Base-by-base conservation (phyloP, 2,797 vertebrate genomes). In the Protonibea diacanthus region DNA sequence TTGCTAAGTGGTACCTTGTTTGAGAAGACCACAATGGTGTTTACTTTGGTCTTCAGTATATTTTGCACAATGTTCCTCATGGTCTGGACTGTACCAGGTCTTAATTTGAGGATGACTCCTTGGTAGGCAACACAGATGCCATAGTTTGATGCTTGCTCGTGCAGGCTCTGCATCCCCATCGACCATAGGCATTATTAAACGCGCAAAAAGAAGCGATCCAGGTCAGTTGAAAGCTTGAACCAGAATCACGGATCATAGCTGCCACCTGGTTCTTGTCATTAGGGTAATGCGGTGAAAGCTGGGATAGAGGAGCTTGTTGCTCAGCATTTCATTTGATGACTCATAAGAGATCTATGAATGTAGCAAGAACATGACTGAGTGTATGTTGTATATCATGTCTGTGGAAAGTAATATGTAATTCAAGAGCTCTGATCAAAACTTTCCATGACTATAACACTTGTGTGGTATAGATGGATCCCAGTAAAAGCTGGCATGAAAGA, bases 121-220 rank as follows among this genome's bases (percentile, higher is more conserved):
- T 96, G 95, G 86, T 96, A 96, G 25, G 96, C 95, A 0, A 97
- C 86, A 57, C 96, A 97, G 89, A 96, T 90, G 25, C 89, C 82
- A 0, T 80, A 4, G 3, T 52, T 11, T 0, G 82, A 21, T 2
- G 95, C 92, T 62, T 86, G 86, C 11, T 93, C 0, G 0, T 82
- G 77, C 45, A 97, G 69, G 44, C 93, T 90, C 58, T 89, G 86
- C 90, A 96, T 86, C 27, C 27, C 95, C 95, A 21, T 93, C 74
- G 86, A 23, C 97, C 96, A 0, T 97, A 97, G 9, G 88, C 80
- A 0, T 97, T 96, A 29, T 93, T n/a, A n/a, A n/a, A n/a, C 84
- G 17, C 97, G 90, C 91, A 2, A 97, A 81, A n/a, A 97, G 76
- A 1, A 1, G 94, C 87, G 0, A 97, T 78, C 96, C 97, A 97